These are phyloP conservation scores for Thalassarche chlororhynchos DNA, from an alignment of 2,113 vertebrate genomes.

Conservation along the genomic window DNA sequence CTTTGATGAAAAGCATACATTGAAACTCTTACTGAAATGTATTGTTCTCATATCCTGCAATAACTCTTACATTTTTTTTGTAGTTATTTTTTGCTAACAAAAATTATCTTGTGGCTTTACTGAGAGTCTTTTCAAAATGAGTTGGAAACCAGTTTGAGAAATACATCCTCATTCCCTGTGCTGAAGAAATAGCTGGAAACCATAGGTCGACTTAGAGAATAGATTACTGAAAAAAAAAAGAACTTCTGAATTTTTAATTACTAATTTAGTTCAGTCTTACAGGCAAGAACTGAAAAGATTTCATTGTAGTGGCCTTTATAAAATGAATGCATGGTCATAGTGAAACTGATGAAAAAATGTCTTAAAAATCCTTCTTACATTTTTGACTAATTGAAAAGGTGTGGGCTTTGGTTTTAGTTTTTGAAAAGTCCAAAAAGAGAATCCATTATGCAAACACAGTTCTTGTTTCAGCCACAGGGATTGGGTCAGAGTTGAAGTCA, in stretches of 20 bases:
- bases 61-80: background rate
- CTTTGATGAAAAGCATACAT: background rate
- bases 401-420: background rate
- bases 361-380: background rate
- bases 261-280: background rate
- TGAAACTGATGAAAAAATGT: background rate
- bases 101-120: background rate
- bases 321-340: background rate
- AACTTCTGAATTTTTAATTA: background rate
- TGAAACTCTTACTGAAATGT: background rate
- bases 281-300: background rate
- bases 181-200: background rate
- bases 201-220: background rate
- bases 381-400: background rate
- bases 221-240: background rate
- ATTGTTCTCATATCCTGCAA: background rate
- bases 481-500: background rate
- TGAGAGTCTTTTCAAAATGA: background rate
- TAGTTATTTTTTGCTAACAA: background rate
- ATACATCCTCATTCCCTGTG: background rate
- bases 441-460: background rate
- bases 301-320: background rate
- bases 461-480: background rate
- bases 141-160: background rate
- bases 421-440: background rate